A percentile compares a stretch with the other conserved stretches of the same genome.
phyloP scores from a whole-genome alignment of 2,113 vertebrate genomes.

The Salvelinus fontinalis region DNA sequence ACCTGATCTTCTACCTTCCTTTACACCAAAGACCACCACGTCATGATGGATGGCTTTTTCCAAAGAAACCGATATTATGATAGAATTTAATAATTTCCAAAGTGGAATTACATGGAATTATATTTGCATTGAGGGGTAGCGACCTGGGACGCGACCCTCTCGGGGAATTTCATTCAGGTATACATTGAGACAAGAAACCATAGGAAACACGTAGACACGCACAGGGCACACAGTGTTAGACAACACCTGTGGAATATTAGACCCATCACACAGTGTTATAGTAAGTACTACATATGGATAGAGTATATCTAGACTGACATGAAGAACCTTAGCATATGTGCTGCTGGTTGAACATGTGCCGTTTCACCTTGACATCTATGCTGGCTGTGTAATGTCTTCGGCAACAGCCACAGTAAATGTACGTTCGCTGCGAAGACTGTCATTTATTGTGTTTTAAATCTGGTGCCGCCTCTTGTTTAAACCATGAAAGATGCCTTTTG shows the following conservation, averaged over 20 bases:
- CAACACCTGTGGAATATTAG: conserved; percentile 61
- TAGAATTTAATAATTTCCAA: conserved; percentile 8
- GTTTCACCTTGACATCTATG: conserved; percentile 52
- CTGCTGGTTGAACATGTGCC: conserved; percentile 37
- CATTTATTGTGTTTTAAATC: conserved; percentile 60
- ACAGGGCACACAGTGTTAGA: conserved; percentile 16
- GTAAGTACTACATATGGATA: conserved; percentile 50
- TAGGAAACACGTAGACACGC: conserved; percentile 36
- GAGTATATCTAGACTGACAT: conserved; percentile 44
- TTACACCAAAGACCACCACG: conserved; percentile 21
- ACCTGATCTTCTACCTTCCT: conserved; percentile 46
- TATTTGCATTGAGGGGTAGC: conserved; percentile 36
- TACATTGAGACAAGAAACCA: conserved; percentile 2
- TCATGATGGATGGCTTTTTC: conserved; percentile 53
- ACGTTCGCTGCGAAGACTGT: conserved; percentile 31
- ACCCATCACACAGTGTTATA: conserved; percentile 6
- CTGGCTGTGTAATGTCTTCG: conserved; percentile 42
- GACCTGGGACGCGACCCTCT: conserved; percentile 13
- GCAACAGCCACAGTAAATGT: not conserved
- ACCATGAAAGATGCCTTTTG: conserved; percentile 46
- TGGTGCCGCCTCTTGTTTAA: conserved; percentile 55
- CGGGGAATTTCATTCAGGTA: conserved; percentile 12
- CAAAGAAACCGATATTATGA: conserved; percentile 26
- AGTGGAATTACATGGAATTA: conserved; percentile 26
- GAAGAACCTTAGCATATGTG: conserved; percentile 45